Percentiles rank a stretch among this genome's conserved stretches.
phyloP scores from a whole-genome alignment of 2,888 invertebrate genomes.

The Rotaria sp. region DNA sequence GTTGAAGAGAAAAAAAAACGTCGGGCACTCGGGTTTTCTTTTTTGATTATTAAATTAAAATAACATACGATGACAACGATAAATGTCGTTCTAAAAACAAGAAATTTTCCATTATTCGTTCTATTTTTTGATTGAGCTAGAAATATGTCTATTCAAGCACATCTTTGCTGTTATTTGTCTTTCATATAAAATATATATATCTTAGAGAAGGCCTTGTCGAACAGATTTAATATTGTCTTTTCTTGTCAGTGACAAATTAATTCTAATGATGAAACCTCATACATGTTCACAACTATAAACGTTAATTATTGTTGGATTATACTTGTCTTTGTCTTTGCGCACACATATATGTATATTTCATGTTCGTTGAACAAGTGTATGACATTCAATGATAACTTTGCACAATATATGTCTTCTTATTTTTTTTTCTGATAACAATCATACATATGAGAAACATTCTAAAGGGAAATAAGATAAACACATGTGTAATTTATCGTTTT shows the following conservation, averaged over 20 bases:
- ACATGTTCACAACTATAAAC: background rate
- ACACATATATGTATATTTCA: background rate
- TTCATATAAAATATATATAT: background rate
- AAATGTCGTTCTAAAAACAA: background rate
- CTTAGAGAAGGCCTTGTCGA: background rate
- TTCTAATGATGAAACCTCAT: conserved; percentile 14
- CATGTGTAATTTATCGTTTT: background rate
- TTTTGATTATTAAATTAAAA: conserved; percentile 16
- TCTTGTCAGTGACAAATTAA: conserved; percentile 10
- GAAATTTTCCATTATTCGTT: background rate
- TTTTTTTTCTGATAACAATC: background rate
- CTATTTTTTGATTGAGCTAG: background rate
- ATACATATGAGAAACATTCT: background rate
- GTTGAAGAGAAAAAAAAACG: background rate
- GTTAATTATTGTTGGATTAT: background rate
- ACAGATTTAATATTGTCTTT: background rate
- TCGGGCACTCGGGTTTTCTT: background rate
- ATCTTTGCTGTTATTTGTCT: background rate
- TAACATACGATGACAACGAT: conserved; percentile 9
- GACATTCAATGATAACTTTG: background rate
- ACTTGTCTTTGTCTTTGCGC: background rate
- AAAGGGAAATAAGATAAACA: background rate
- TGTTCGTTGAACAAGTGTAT: background rate
- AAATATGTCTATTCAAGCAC: conserved; percentile 3
- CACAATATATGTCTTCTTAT: conserved; percentile 1